phyloP scores from a whole-genome alignment of 2,113 vertebrate species.

The Chloropsis cyanopogon region DNA sequence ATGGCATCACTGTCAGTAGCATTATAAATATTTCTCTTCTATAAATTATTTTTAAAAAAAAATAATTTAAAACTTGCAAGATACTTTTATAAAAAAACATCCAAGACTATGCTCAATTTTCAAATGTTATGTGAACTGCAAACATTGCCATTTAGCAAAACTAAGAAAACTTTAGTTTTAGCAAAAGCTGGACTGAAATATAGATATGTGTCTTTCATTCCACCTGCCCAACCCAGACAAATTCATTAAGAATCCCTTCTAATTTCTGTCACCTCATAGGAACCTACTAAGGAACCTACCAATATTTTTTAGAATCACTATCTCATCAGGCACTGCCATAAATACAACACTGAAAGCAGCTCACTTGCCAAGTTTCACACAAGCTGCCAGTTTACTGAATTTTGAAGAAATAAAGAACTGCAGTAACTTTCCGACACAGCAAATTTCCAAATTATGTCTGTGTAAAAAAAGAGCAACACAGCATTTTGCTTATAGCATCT shows the following conservation, averaged over 20 bases:
- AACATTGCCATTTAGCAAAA: background rate
- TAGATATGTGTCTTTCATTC: accelerated
- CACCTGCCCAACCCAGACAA: background rate
- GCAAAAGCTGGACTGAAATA: background rate
- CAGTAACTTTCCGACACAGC: background rate
- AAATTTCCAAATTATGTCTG: background rate
- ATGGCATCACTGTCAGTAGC: background rate
- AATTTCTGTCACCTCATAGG: background rate
- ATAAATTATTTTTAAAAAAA: background rate
- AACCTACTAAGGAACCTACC: background rate
- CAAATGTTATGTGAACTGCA: background rate
- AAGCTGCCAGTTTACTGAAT: background rate
- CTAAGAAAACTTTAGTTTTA: background rate
- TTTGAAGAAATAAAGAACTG: background rate
- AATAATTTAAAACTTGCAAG: background rate
- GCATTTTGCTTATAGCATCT: background rate
- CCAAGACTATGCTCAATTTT: background rate
- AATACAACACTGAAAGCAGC: background rate
- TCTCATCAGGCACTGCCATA: background rate
- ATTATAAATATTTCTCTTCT: background rate
- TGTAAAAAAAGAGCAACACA: background rate
- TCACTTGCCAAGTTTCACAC: background rate
- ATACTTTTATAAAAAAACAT: background rate
- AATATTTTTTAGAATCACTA: background rate
- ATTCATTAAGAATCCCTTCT: background rate